Conservation (phyloP, 1,140 invertebrate genomes). For the Philopotamus ludificatus region DNA sequence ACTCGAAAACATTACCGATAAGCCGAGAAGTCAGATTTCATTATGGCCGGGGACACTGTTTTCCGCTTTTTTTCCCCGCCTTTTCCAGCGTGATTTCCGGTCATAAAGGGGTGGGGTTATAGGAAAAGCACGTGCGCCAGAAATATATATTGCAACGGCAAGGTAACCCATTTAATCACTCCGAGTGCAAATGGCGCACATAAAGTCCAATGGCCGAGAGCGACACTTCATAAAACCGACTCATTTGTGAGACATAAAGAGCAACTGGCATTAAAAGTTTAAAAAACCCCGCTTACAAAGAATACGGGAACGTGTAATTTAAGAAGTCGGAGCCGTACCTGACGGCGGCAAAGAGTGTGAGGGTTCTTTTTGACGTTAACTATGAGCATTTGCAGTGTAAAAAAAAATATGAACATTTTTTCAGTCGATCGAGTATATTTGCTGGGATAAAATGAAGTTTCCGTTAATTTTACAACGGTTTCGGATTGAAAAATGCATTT, state of each 20-base stretch:
- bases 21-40: constrained; percentile 39
- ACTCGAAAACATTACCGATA: constrained; percentile 14
- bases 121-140: constrained; percentile 38
- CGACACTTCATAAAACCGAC: constrained; percentile 27
- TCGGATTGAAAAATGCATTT: too few relatives aligned
- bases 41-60: constrained; percentile 16
- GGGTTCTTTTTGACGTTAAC: too few relatives aligned
- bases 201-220: neutral
- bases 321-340: too few relatives aligned
- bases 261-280: neutral
- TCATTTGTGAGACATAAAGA: neutral
- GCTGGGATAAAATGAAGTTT: too few relatives aligned
- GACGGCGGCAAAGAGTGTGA: too few relatives aligned
- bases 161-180: constrained; percentile 36
- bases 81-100: constrained; percentile 39
- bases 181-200: constrained; percentile 30
- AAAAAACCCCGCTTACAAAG: neutral
- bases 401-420: too few relatives aligned
- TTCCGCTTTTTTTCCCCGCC: constrained; percentile 16
- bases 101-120: constrained; percentile 36
- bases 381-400: too few relatives aligned
- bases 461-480: too few relatives aligned
- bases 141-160: constrained; percentile 38
- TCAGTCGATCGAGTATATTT: too few relatives aligned
- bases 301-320: too few relatives aligned